Conservation (phyloP, 2,888 invertebrate genomes). For the Orthosia gothica region DNA sequence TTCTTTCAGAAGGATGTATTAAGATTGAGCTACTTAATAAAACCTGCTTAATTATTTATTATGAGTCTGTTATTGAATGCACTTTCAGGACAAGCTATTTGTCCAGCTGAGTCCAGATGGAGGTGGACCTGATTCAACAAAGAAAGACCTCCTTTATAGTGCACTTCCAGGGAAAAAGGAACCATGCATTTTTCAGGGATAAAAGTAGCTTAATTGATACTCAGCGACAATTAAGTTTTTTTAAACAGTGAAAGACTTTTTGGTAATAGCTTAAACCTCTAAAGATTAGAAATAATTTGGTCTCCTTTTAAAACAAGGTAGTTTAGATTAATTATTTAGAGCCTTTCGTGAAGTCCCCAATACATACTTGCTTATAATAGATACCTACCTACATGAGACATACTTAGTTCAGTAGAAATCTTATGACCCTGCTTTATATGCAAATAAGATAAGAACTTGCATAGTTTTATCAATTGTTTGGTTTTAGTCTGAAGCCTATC, state of each 20-base stretch:
- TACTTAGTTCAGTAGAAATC: conserved; percentile 24
- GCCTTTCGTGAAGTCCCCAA: no score
- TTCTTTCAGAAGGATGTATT: background rate
- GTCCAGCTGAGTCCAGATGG: background rate
- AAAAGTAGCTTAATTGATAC: background rate
- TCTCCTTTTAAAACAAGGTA: background rate
- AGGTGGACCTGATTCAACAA: background rate
- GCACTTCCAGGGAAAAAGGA: no score
- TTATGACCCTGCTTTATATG: conserved; percentile 31
- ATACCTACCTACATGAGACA: conserved; percentile 1
- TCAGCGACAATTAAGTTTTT: background rate
- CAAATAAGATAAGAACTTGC: conserved; percentile 27
- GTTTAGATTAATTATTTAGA: background rate
- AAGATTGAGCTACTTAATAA: no score
- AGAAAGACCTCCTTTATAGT: no score
- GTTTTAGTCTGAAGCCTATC: conserved; percentile 38
- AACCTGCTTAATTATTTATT: no score
- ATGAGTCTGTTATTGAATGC: background rate
- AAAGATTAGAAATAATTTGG: background rate
- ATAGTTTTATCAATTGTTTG: conserved; percentile 44
- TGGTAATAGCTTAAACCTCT: no score
- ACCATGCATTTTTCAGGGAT: no score
- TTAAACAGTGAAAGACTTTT: background rate
- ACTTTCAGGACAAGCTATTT: background rate
- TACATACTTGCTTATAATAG: background rate